A percentile compares a stretch with the other conserved stretches of the same genome.
Conservation (phyloP, 2,888 invertebrate species). For the Cephus sareptanus region DNA sequence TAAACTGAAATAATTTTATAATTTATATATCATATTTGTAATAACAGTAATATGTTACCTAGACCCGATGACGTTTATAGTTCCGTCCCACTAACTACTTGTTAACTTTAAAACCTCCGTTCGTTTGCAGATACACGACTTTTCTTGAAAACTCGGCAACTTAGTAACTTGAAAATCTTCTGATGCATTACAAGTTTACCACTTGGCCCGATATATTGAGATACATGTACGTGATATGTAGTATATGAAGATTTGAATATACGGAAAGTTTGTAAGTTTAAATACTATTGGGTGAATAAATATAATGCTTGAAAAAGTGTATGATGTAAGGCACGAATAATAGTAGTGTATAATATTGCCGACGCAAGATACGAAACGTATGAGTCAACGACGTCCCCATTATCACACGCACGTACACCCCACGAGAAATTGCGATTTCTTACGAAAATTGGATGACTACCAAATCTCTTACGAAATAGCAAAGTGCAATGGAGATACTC, state of each 20-base stretch:
- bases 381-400: not conserved
- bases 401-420: not conserved
- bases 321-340: not conserved
- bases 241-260: too few relatives aligned
- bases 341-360: not conserved
- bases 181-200: not conserved
- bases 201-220: not conserved
- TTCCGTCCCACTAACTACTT: not conserved
- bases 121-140: not conserved
- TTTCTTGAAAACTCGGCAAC: not conserved
- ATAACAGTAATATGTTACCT: not conserved
- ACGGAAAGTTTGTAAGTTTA: not conserved
- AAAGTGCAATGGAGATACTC: not conserved
- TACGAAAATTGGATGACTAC: not conserved
- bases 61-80: not conserved
- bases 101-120: not conserved
- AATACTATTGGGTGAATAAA: not conserved
- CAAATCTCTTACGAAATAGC: not conserved
- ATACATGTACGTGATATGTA: not conserved
- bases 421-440: not conserved
- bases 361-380: not conserved
- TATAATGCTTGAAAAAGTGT: not conserved
- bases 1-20: not conserved
- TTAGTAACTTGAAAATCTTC: not conserved
- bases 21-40: not conserved